phyloP scores from a whole-genome alignment of 2,113 vertebrate species.

The Hippocampus comes region DNA sequence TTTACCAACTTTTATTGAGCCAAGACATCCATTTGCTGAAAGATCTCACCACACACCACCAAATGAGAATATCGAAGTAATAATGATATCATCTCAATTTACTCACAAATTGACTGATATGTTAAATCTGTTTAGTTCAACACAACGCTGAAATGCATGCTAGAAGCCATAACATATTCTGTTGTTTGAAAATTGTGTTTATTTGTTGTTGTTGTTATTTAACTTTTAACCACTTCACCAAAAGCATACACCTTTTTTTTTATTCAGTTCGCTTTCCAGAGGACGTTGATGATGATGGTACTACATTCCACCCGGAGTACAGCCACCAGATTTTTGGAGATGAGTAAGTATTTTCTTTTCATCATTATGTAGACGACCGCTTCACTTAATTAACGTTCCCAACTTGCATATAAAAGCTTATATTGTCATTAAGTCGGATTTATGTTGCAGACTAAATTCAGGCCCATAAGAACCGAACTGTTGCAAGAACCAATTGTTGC shows the following conservation, averaged over 20 bases:
- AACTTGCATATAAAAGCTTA: background rate
- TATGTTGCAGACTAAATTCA: background rate
- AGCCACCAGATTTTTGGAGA: constrained; percentile 96
- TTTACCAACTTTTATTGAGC: background rate
- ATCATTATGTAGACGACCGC: background rate
- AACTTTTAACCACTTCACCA: background rate
- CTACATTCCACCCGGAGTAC: constrained; percentile 92
- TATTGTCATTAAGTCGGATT: background rate
- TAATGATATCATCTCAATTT: too few relatives aligned
- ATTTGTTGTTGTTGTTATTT: background rate
- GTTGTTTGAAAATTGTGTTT: too few relatives aligned
- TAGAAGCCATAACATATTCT: background rate
- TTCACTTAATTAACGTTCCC: too few relatives aligned
- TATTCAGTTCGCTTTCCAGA: constrained; percentile 88
- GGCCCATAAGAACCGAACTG: background rate
- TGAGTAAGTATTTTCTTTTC: constrained; percentile 79
- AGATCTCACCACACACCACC: too few relatives aligned
- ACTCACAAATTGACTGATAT: too few relatives aligned
- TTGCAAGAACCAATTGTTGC: background rate
- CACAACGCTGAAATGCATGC: background rate
- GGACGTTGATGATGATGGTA: constrained; percentile 92
- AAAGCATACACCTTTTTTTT: background rate
- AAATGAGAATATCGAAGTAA: too few relatives aligned
- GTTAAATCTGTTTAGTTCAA: background rate
- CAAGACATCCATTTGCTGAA: background rate